A percentile compares a stretch with the other conserved stretches of the same genome.
Evolutionary conservation across 2,113 vertebrate species (phyloP).

Genomic region (Lophura nycthemera): DNA sequence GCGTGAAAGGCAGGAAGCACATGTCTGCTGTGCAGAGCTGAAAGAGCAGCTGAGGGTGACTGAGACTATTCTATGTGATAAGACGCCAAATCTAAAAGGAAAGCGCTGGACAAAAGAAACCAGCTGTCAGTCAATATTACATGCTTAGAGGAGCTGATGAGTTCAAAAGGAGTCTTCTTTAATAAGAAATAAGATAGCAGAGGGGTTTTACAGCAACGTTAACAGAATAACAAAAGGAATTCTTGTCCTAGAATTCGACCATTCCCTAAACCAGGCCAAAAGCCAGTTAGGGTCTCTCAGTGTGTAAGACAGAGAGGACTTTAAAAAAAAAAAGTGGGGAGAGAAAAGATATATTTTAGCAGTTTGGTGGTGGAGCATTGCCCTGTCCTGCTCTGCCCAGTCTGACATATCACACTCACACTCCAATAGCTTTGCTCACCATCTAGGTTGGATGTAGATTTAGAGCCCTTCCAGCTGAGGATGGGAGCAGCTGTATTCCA

Average conservation of each 20-base stretch:
- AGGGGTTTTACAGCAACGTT: slow-evolving; percentile 45
- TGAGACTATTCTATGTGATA: background rate
- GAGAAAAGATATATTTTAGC: background rate
- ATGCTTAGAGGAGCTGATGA: slow-evolving; percentile 39
- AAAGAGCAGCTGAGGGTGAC: slow-evolving; percentile 15
- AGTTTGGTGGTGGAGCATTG: background rate
- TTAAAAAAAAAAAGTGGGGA: background rate
- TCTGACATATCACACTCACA: rapidly evolving
- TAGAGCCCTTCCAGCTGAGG: background rate
- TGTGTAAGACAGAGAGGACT: background rate
- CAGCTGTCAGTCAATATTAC: slow-evolving; percentile 74
- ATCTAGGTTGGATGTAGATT: background rate
- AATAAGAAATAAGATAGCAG: slow-evolving; percentile 56
- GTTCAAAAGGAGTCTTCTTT: slow-evolving; percentile 66
- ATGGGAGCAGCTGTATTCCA: background rate
- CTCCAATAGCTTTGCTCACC: background rate
- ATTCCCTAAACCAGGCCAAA: slow-evolving; percentile 31
- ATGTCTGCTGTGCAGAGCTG: background rate
- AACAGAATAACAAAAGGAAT: slow-evolving; percentile 59
- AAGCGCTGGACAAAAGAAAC: slow-evolving; percentile 62
- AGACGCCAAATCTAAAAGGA: slow-evolving; percentile 56
- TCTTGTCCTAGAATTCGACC: slow-evolving; percentile 65
- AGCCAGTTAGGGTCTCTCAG: slow-evolving; percentile 15
- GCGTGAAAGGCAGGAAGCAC: slow-evolving; percentile 1
- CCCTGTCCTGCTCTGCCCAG: background rate